These are phyloP conservation scores for Cassiopea xamachana DNA, from an alignment of 30 jellyfish, hydroid and myxozoan species.

Conservation along the genomic window DNA sequence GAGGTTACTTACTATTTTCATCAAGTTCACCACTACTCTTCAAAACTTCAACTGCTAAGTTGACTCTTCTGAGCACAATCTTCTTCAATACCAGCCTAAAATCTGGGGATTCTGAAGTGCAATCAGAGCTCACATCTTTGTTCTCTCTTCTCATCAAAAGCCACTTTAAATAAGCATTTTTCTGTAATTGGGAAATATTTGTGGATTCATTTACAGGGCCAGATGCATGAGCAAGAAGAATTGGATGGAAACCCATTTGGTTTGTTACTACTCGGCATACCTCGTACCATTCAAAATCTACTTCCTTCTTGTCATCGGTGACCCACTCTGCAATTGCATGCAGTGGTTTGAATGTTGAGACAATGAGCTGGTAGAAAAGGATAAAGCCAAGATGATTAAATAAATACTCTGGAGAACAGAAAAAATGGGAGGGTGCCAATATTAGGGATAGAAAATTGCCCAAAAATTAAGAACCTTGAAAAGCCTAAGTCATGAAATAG, in stretches of 20 bases:
- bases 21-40: not conserved
- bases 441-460: not conserved
- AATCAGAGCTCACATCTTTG: not conserved
- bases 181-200: conserved; percentile 22
- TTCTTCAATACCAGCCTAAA: not conserved
- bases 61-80: not conserved
- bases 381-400: not conserved
- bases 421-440: not conserved
- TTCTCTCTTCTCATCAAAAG: not conserved
- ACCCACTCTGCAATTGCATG: not conserved
- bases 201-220: not conserved
- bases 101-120: not conserved
- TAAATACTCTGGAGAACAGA: too few relatives aligned
- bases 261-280: conserved; percentile 12
- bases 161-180: conserved; percentile 30
- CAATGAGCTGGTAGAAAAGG: conserved; percentile 1
- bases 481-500: too few relatives aligned
- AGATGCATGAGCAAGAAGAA: conserved; percentile 5
- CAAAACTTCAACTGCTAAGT: not conserved
- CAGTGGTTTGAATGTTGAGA: not conserved
- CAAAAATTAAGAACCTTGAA: too few relatives aligned
- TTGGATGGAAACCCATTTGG: conserved; percentile 5
- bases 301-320: not conserved
- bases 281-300: conserved; percentile 39
- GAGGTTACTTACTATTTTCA: conserved; percentile 36